Conservation (phyloP, 2,888 invertebrate genomes). For the Agonopterix alstromeriana region DNA sequence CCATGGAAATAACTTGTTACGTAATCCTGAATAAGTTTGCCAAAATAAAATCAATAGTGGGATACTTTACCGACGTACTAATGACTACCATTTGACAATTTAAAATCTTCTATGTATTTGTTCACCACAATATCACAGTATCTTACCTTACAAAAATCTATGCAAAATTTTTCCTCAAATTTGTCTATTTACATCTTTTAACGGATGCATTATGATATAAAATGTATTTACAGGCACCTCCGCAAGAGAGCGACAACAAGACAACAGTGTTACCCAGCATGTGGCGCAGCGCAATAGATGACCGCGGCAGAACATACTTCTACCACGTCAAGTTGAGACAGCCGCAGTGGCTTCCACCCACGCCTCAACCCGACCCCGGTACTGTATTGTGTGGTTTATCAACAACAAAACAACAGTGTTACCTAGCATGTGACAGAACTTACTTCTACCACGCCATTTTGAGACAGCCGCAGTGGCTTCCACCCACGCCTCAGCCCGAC, state of each 20-base stretch:
- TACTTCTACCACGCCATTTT: slow-evolving; percentile 94
- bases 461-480: slow-evolving; percentile 87
- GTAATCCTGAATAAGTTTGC: too few relatives aligned
- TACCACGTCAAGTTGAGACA: slow-evolving; percentile 89
- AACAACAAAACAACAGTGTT: slow-evolving; percentile 70
- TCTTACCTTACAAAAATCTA: too few relatives aligned
- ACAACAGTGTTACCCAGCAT: slow-evolving; percentile 84
- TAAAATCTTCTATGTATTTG: too few relatives aligned
- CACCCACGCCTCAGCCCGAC: slow-evolving; percentile 71
- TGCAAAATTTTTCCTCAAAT: too few relatives aligned
- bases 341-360: slow-evolving; percentile 88
- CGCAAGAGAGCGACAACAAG: slow-evolving; percentile 5
- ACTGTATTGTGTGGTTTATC: background rate
- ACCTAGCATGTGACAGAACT: slow-evolving; percentile 90
- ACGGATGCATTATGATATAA: too few relatives aligned
- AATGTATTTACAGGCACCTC: slow-evolving; percentile 1
- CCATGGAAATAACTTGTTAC: too few relatives aligned
- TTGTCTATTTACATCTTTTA: too few relatives aligned
- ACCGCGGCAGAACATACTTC: slow-evolving; percentile 91
- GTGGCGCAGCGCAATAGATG: slow-evolving; percentile 92
- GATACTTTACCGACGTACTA: too few relatives aligned
- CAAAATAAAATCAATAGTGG: too few relatives aligned
- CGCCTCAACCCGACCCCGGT: slow-evolving; percentile 41
- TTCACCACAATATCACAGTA: too few relatives aligned
- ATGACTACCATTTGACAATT: too few relatives aligned